Evolutionary conservation across 1,140 invertebrate species (phyloP).

Genomic region (Mycetomoellerius zeteki): DNA sequence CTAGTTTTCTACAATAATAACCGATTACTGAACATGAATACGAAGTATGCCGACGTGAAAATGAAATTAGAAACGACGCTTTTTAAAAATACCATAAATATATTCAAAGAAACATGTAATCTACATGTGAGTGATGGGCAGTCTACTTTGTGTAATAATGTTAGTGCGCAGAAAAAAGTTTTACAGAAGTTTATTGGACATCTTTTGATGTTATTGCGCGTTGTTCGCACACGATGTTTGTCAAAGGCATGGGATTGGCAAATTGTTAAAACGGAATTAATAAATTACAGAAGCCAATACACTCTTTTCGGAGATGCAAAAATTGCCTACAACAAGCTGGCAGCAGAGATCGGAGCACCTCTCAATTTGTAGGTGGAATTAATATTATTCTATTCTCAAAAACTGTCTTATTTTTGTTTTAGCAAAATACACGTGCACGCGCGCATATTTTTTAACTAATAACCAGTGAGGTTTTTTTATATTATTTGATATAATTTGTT

Average conservation of each 20-base stretch:
- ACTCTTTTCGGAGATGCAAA: conserved; percentile 85
- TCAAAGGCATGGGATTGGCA: conserved; percentile 85
- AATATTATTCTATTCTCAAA: conserved; percentile 20
- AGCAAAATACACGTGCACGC: too few species aligned
- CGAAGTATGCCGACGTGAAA: conserved; percentile 72
- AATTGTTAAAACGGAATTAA: conserved; percentile 76
- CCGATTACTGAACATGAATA: conserved; percentile 81
- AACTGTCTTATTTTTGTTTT: conserved; percentile 7
- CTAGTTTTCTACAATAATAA: conserved; percentile 88
- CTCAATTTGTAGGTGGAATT: conserved; percentile 77
- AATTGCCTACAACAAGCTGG: conserved; percentile 86
- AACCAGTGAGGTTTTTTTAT: too few species aligned
- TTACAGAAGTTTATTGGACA: conserved; percentile 85
- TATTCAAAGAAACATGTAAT: conserved; percentile 78
- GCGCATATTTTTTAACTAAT: too few species aligned
- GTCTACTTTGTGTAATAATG: conserved; percentile 56
- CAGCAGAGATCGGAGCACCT: conserved; percentile 80
- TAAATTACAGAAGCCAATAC: conserved; percentile 79
- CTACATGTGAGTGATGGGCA: conserved; percentile 73
- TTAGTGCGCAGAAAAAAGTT: conserved; percentile 77
- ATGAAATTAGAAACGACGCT: conserved; percentile 82
- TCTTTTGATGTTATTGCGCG: conserved; percentile 83
- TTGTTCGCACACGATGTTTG: conserved; percentile 80
- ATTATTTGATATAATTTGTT: conserved; percentile 15
- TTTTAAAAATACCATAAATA: conserved; percentile 77